Percentiles rank a stretch among this genome's conserved stretches.
These are phyloP conservation scores for Triplophysa rosa DNA, from an alignment of 2,113 vertebrate genomes.

Conservation along the genomic window DNA sequence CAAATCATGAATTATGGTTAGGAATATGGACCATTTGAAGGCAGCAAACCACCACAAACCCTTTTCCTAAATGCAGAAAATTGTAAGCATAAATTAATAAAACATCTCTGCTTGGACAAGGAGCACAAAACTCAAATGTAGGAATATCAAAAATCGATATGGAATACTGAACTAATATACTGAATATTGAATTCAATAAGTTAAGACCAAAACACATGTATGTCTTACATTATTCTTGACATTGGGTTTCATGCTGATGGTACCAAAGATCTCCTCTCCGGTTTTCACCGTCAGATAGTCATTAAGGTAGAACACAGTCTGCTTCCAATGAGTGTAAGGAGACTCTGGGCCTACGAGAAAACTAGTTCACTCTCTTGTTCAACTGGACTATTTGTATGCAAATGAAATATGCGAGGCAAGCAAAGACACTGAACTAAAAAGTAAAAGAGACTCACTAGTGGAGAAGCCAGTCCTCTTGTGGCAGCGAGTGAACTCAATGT, in stretches of 20 bases:
- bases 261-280: slow-evolving; percentile 90
- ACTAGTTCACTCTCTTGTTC: background rate
- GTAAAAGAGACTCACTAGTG: slow-evolving; percentile 78
- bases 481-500: slow-evolving; percentile 93
- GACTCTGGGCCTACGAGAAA: slow-evolving; percentile 82
- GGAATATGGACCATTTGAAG: background rate
- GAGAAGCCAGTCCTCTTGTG: slow-evolving; percentile 94
- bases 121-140: too few relatives aligned
- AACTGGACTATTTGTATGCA: too few relatives aligned
- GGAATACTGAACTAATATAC: too few relatives aligned
- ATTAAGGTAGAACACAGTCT: slow-evolving; percentile 92
- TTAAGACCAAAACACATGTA: background rate
- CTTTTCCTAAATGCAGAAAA: too few relatives aligned
- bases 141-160: too few relatives aligned
- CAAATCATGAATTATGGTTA: background rate
- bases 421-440: background rate
- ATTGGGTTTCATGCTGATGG: slow-evolving; percentile 91
- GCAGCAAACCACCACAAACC: too few relatives aligned
- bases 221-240: slow-evolving; percentile 89
- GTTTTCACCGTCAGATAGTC: slow-evolving; percentile 94
- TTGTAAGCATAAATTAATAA: too few relatives aligned
- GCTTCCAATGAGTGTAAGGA: slow-evolving; percentile 95
- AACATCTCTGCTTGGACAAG: too few relatives aligned
- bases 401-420: background rate
- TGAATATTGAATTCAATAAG: background rate